A percentile compares a stretch with the other conserved stretches of the same genome.
Evolutionary conservation across 2,113 vertebrate species (phyloP).

Genomic region (Bufo gargarizans): DNA sequence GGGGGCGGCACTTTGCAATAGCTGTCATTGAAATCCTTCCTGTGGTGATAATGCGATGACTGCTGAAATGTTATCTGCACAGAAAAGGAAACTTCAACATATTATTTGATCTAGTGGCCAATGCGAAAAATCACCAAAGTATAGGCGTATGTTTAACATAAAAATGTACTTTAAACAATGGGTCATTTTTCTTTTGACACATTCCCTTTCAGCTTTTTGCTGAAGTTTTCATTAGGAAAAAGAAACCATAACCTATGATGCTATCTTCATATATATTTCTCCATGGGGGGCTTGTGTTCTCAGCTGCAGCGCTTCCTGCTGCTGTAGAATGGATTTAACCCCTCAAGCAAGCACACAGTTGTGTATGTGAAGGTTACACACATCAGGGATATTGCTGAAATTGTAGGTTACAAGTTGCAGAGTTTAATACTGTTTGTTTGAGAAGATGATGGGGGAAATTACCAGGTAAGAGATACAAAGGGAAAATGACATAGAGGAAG

Average conservation of each 20-base stretch:
- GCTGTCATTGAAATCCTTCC: too few species aligned
- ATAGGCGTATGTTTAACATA: too few species aligned
- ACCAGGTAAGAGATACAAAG: constrained; percentile 40
- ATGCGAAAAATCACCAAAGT: too few species aligned
- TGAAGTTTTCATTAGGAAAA: background rate
- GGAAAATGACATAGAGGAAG: constrained; percentile 44
- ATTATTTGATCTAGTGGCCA: too few species aligned
- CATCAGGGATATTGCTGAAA: background rate
- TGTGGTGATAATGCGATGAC: too few species aligned
- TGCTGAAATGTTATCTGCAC: too few species aligned
- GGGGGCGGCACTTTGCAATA: too few species aligned
- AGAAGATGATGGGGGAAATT: constrained; percentile 29
- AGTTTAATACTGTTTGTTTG: constrained; percentile 15
- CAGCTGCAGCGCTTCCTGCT: background rate
- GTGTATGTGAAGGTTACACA: background rate
- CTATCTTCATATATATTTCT: background rate
- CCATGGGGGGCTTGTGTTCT: background rate
- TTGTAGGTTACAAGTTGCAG: background rate
- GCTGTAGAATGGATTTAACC: background rate
- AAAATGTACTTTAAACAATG: too few species aligned
- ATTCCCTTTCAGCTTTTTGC: too few species aligned
- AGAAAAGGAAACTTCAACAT: too few species aligned
- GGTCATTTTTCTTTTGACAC: too few species aligned
- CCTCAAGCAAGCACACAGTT: background rate
- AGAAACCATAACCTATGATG: background rate